Evolutionary conservation across 1,140 invertebrate genomes (phyloP).

Genomic region (Calycopis cecrops): DNA sequence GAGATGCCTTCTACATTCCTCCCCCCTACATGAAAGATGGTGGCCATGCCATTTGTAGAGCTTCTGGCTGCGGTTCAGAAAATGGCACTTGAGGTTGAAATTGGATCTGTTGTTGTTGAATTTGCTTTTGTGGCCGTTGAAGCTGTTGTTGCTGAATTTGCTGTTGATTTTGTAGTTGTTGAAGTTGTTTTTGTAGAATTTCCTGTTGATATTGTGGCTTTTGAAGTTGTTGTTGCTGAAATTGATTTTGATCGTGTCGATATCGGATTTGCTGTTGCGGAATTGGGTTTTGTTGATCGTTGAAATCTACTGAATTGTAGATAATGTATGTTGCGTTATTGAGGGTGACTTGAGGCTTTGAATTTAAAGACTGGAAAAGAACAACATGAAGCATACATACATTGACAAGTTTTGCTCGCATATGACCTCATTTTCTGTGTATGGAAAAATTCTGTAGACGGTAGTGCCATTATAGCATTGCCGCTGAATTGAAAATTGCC

Average conservation of each 20-base stretch:
- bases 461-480: too few species aligned
- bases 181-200: conserved; percentile 11
- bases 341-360: conserved; percentile 38
- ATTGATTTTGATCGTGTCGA: too few species aligned
- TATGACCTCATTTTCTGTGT: too few species aligned
- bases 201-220: conserved; percentile 13
- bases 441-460: too few species aligned
- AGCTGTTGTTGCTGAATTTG: conserved; percentile 20
- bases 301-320: conserved; percentile 26
- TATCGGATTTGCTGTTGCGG: conserved; percentile 13
- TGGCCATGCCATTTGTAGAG: conserved; percentile 18
- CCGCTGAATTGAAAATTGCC: too few species aligned
- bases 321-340: conserved; percentile 49
- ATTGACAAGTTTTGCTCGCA: too few species aligned
- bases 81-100: conserved; percentile 29
- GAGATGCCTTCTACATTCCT: too few species aligned
- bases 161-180: conserved; percentile 13
- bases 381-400: too few species aligned
- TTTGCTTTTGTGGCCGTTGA: conserved; percentile 19
- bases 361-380: conserved; percentile 36
- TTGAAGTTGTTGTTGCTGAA: conserved; percentile 20
- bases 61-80: conserved; percentile 22
- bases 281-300: conserved; percentile 14
- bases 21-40: too few species aligned
- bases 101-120: conserved; percentile 22